Evolutionary conservation across 1,140 invertebrate species (phyloP), one percentile per base, ranked within the genome.

Genomic region (Brachionus rotundiformis): DNA sequence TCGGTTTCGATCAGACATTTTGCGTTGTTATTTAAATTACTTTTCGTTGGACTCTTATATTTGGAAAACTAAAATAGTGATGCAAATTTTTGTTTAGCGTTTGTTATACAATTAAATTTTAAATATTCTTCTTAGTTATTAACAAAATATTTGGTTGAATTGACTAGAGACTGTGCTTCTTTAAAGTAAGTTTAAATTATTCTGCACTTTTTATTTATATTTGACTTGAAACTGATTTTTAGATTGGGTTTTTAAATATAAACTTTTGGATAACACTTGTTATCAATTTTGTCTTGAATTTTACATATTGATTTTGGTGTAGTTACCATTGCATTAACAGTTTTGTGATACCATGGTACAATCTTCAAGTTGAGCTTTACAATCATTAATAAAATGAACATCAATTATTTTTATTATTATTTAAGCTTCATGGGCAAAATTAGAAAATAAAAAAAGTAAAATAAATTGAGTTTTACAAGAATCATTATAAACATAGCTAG

Each of bases 1-100:
- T 54, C 47, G n/a, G n/a, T 16, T 54, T 8, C 47, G 47, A 54
- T 54, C 47, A 54, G 47, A 54, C 47, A 54, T 54, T 54, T 54
- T 54, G 47, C 47, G 47, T 54, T 16, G 16, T 25, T 19, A 54
- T n/a, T n/a, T n/a, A n/a, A n/a, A n/a, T n/a, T n/a, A n/a, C n/a
- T n/a, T n/a, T n/a, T n/a, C n/a, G n/a, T n/a, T n/a, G 47, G 47
- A 54, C 47, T 54, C 47, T 54, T 5, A 19, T 8, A 19, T 19
- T 54, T 54, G 7, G 7, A 10, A 2, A 39, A 8, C 4, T 19
- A 6, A 19, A 19, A 8, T 19, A 54, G 19, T 54, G 7, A 54
- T 54, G 47, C 7, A 54, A 16, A 54, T 54, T 54, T 19, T 19
- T 54, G 47, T n/a, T 54, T 54, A 54, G 47, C 47, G 47, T 54